Conservation (phyloP, 2,113 vertebrate species). For the Oxygymnocypris stewartii region DNA sequence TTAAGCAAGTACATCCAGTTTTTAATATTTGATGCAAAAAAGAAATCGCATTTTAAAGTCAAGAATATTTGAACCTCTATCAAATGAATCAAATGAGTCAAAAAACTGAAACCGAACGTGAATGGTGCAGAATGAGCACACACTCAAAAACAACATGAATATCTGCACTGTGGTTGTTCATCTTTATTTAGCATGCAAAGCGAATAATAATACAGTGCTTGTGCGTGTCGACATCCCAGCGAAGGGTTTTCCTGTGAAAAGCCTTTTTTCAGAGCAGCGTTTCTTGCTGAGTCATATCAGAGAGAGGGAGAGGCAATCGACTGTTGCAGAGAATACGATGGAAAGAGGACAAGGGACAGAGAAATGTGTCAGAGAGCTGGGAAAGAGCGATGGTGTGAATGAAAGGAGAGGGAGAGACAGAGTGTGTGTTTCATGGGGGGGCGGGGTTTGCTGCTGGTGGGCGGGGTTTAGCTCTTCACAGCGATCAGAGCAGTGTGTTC, state of each 20-base stretch:
- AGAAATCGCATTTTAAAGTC: background rate
- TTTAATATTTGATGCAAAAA: background rate
- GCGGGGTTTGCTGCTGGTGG: constrained; percentile 61
- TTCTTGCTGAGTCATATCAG: constrained; percentile 74
- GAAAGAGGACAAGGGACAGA: constrained; percentile 50
- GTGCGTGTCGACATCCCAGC: background rate
- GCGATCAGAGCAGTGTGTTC: constrained; percentile 47
- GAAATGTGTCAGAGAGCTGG: constrained; percentile 23
- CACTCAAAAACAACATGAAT: background rate
- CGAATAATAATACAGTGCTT: background rate
- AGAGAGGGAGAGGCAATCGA: constrained; percentile 42
- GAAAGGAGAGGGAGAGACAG: constrained; percentile 41
- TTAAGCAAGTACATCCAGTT: background rate
- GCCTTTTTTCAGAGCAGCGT: background rate
- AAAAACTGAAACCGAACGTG: background rate
- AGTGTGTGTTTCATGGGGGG: constrained; percentile 45
- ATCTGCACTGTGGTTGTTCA: background rate
- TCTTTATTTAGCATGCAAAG: background rate
- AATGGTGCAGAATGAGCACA: background rate
- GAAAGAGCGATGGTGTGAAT: constrained; percentile 46
- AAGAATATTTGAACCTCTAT: background rate
- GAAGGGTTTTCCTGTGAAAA: constrained; percentile 25
- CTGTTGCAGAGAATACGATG: constrained; percentile 47
- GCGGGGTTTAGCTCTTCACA: constrained; percentile 47
- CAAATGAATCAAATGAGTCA: background rate